Base-by-base conservation (phyloP, 1,140 invertebrate genomes). In the Dinoponera quadriceps region DNA sequence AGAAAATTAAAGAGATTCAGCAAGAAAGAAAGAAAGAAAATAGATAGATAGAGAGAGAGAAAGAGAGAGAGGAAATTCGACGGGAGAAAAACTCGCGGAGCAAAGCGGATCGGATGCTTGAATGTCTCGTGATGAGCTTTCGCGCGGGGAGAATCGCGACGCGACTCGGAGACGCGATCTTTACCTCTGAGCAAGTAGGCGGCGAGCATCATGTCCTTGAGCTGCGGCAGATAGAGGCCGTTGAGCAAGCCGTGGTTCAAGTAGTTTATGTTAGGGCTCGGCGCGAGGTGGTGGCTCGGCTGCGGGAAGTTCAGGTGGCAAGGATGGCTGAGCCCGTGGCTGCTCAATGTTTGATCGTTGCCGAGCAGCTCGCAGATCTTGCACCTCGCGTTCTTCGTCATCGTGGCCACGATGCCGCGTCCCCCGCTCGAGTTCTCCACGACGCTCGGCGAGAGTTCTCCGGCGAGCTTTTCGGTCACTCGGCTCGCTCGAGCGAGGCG, bases 191-290 rank as follows among this genome's bases (percentile, higher is more conserved):
- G 93, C 86, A 95, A 93, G 92, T 94, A 95, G 78, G 95, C 94
- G 75, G 94, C 94, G 73, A 95, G 89, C 94, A 95, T 95, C 93
- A 95, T 94, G 86, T 95, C 95, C 91, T 94, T 95, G 77, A 95
- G 92, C 82, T 95, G 95, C 25, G 95, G 94, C 81, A 95, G 85
- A 91, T 95, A 94, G 73, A 92, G 87, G 27, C 92, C 92, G 72
- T 92, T 92, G 74, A 92, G 84, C 72, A 93, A 87, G 27, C 91
- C 91, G 80, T 93, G 91, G 85, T 93, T 93, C 88, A 90, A 87
- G 81, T 93, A 93, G 82, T 92, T 92, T 89, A 92, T 91, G 86
- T 85, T 92, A 60, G 89, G 87, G 74, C 93, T 93, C 20, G 94
- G 68, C 82, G 90, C 90, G 51, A 88, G 92, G 29, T 80, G 91